Conservation (phyloP, 2,888 invertebrate genomes). For the Cephus spinipes region DNA sequence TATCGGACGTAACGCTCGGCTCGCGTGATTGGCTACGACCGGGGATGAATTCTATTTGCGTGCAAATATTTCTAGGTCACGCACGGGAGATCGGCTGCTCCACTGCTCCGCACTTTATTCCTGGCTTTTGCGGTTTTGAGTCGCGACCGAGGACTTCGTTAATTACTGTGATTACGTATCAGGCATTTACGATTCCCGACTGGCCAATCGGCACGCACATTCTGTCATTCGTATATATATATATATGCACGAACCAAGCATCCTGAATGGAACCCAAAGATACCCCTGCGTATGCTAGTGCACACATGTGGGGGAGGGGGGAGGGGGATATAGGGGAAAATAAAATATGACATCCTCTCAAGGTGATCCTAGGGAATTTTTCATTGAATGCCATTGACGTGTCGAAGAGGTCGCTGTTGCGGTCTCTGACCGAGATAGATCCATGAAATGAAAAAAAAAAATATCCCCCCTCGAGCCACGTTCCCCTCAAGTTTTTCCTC, state of each 20-base stretch:
- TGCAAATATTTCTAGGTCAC: neutral
- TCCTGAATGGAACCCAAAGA: neutral
- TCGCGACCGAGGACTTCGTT: neutral
- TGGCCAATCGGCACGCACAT: neutral
- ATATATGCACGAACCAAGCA: neutral
- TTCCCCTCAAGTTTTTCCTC: too few relatives aligned
- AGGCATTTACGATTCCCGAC: neutral
- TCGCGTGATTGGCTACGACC: neutral
- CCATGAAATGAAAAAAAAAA: neutral
- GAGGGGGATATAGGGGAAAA: neutral
- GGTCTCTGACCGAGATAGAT: neutral
- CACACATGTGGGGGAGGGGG: neutral
- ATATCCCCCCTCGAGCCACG: too few relatives aligned
- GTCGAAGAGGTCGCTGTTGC: neutral
- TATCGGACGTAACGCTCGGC: neutral
- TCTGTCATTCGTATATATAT: neutral
- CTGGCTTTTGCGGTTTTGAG: neutral
- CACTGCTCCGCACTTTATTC: neutral
- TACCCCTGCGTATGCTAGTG: too few relatives aligned
- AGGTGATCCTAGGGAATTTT: neutral
- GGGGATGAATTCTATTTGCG: neutral
- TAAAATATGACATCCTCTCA: neutral
- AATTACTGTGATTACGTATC: neutral
- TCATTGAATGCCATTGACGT: neutral
- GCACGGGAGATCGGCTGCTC: neutral